Percentiles rank a stretch among this genome's conserved stretches.
Conservation (phyloP, 2,888 invertebrate species). For the Ernsta delagoae region DNA sequence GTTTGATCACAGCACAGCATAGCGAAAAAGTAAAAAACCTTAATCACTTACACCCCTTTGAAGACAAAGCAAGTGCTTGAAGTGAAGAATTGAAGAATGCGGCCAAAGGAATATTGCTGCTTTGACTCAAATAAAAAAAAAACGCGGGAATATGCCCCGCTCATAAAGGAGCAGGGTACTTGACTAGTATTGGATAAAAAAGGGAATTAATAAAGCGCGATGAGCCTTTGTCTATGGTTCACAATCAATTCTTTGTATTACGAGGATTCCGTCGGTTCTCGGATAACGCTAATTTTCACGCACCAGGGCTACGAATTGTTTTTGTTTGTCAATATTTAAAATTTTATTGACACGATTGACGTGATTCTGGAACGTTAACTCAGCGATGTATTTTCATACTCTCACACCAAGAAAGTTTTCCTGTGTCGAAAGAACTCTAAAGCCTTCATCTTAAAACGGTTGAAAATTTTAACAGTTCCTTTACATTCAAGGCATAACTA, state of each 20-base stretch:
- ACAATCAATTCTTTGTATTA: conserved; percentile 64
- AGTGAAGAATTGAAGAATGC: conserved; percentile 28
- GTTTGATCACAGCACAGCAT: conserved; percentile 27
- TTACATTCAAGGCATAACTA: too few relatives aligned
- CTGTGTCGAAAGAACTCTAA: background rate
- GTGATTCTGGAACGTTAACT: too few relatives aligned
- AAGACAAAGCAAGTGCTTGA: conserved; percentile 36
- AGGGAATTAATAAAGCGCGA: conserved; percentile 60
- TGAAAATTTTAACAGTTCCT: too few relatives aligned
- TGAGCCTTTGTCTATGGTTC: conserved; percentile 57
- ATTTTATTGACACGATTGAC: too few relatives aligned
- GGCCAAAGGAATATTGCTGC: conserved; percentile 36
- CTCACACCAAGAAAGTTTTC: background rate
- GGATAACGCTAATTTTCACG: conserved; percentile 54
- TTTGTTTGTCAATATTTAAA: conserved; percentile 2
- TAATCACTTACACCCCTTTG: conserved; percentile 37
- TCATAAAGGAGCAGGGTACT: conserved; percentile 35
- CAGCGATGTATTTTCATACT: too few relatives aligned
- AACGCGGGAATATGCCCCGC: conserved; percentile 31
- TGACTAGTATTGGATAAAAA: conserved; percentile 41
- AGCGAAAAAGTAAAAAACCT: conserved; percentile 25
- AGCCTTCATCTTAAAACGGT: too few relatives aligned
- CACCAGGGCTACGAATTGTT: conserved; percentile 47
- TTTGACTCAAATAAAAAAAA: conserved; percentile 28
- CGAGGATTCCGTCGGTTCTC: conserved; percentile 57